These are phyloP conservation scores for Dendrolimus kikuchii DNA, from an alignment of 1,140 invertebrate genomes.

Conservation along the genomic window DNA sequence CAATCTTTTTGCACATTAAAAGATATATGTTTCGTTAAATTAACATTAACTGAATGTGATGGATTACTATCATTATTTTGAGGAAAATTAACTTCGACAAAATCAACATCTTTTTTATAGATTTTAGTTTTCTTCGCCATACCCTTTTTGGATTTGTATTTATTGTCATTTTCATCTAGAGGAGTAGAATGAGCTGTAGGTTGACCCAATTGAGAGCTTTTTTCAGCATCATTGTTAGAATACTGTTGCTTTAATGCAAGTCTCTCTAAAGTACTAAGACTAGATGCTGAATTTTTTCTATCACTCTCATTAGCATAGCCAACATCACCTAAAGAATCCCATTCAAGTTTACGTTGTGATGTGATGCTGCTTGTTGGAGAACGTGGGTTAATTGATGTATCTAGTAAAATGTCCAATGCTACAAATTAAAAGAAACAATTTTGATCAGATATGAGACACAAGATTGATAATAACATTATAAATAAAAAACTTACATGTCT, in stretches of 20 bases:
- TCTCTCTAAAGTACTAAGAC: slow-evolving; percentile 74
- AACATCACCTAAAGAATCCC: slow-evolving; percentile 85
- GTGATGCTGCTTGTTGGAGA: slow-evolving; percentile 77
- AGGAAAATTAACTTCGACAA: slow-evolving; percentile 49
- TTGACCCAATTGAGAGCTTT: slow-evolving; percentile 28
- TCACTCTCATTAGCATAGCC: slow-evolving; percentile 77
- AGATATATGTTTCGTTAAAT: slow-evolving; percentile 61
- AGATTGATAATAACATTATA: too few relatives aligned
- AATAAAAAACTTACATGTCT: too few relatives aligned
- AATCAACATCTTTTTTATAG: slow-evolving; percentile 49
- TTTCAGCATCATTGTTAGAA: slow-evolving; percentile 50
- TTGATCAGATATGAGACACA: too few relatives aligned
- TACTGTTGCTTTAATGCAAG: slow-evolving; percentile 69
- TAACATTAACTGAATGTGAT: slow-evolving; percentile 47
- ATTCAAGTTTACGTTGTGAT: slow-evolving; percentile 79
- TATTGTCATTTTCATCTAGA: slow-evolving; percentile 36
- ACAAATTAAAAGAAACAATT: slow-evolving; percentile 22
- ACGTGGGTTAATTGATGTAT: slow-evolving; percentile 46
- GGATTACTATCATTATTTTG: slow-evolving; percentile 26
- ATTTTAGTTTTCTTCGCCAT: slow-evolving; percentile 40
- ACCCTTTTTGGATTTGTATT: slow-evolving; percentile 38
- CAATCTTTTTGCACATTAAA: slow-evolving; percentile 60
- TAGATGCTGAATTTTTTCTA: slow-evolving; percentile 53
- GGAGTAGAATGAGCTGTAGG: slow-evolving; percentile 67
- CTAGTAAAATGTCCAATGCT: slow-evolving; percentile 48